phyloP scores from a whole-genome alignment of 2,797 vertebrate species.

The Corythornis leucogaster region DNA sequence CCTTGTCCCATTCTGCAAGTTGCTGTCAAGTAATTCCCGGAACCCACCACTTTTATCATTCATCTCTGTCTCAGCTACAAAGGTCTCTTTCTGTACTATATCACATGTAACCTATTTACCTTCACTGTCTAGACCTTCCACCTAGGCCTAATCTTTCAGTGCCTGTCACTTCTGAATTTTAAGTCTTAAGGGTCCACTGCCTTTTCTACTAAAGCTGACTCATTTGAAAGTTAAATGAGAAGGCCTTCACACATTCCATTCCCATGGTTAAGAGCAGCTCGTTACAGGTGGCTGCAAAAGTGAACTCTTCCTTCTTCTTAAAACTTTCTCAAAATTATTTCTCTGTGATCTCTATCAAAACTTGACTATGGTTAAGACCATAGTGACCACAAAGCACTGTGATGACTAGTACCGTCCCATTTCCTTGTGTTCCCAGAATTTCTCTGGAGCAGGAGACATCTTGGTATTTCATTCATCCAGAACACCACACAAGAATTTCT shows the following conservation, averaged over 20 bases:
- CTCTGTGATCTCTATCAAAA: not conserved
- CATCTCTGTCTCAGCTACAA: not conserved
- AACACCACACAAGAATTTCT: slow-evolving; percentile 4
- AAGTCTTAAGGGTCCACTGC: not conserved
- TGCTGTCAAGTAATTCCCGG: not conserved
- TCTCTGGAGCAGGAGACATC: not conserved
- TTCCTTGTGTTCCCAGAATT: not conserved
- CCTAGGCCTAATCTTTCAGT: not conserved
- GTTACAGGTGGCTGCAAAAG: not conserved
- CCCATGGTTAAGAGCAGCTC: not conserved
- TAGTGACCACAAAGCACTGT: not conserved
- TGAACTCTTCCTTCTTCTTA: not conserved
- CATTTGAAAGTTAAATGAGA: slow-evolving; percentile 43
- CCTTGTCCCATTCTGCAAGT: not conserved
- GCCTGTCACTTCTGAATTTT: not conserved
- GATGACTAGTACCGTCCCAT: not conserved
- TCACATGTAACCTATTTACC: not conserved
- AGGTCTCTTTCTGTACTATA: not conserved
- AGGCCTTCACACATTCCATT: not conserved
- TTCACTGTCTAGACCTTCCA: not conserved
- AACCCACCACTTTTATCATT: not conserved
- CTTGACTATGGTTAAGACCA: not conserved
- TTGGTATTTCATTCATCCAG: not conserved
- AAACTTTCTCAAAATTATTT: not conserved
- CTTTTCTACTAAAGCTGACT: not conserved